These are phyloP conservation scores for Pampusana beccarii DNA, from an alignment of 2,113 vertebrate genomes.

Conservation along the genomic window DNA sequence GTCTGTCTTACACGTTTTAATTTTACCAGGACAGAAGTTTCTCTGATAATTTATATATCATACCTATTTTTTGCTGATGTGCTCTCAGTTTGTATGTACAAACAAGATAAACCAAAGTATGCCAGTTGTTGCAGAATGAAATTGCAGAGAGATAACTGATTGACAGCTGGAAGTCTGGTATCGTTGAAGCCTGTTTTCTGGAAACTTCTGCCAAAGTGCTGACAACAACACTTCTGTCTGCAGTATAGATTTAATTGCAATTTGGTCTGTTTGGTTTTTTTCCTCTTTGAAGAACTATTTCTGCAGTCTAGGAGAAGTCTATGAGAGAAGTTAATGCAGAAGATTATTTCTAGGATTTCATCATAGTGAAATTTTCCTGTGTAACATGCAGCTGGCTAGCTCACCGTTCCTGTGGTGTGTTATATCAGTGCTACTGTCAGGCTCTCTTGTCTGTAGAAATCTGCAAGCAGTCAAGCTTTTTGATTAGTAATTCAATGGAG, in stretches of 20 bases:
- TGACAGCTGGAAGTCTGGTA: not conserved
- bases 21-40: not conserved
- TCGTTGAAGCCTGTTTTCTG: not conserved
- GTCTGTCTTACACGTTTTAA: not conserved
- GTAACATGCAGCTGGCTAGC: slow-evolving; percentile 33
- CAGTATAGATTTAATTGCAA: not conserved
- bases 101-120: not conserved
- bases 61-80: not conserved
- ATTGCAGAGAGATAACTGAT: not conserved
- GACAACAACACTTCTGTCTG: not conserved
- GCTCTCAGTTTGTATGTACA: not conserved
- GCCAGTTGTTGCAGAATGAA: not conserved
- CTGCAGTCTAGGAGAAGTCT: not conserved
- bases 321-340: not conserved
- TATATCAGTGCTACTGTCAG: slow-evolving; percentile 15
- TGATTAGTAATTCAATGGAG: not conserved
- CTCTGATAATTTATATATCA: not conserved
- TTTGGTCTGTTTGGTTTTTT: not conserved
- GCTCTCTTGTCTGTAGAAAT: not conserved
- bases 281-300: not conserved
- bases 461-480: not conserved
- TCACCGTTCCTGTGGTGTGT: not conserved
- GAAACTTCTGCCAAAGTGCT: not conserved
- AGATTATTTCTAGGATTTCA: not conserved
- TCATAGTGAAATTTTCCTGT: not conserved